Conservation (phyloP, 2,888 invertebrate genomes). For the Eupeodes luniger region DNA sequence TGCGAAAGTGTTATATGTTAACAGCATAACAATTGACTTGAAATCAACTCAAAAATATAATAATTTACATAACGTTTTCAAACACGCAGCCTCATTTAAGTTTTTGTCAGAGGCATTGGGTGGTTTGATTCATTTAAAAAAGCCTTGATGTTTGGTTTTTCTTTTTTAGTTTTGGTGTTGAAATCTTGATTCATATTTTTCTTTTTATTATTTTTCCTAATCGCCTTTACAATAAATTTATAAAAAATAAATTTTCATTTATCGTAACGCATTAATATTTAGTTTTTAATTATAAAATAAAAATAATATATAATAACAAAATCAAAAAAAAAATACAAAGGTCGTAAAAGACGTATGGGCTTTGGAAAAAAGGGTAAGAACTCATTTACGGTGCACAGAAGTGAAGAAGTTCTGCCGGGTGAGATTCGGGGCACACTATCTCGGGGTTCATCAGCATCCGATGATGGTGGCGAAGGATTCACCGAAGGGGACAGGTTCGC, state of each 20-base stretch:
- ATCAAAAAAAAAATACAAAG: conserved; percentile 84
- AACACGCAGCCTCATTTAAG: neutral
- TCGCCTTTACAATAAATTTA: conserved; percentile 19
- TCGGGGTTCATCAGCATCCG: conserved; percentile 96
- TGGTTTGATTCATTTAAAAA: conserved; percentile 8
- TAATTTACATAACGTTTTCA: too few relatives aligned
- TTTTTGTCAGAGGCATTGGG: conserved; percentile 25
- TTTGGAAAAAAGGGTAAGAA: conserved; percentile 97
- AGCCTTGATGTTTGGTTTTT: conserved; percentile 2
- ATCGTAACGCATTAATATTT: conserved; percentile 24
- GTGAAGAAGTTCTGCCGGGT: conserved; percentile 97
- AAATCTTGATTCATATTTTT: conserved; percentile 72
- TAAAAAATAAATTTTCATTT: conserved; percentile 65
- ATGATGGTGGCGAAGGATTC: conserved; percentile 95
- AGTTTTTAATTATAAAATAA: conserved; percentile 48
- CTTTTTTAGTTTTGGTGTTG: conserved; percentile 40
- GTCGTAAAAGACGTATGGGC: conserved; percentile 97
- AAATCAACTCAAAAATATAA: too few relatives aligned
- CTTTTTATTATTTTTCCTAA: conserved; percentile 36
- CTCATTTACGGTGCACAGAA: conserved; percentile 98
- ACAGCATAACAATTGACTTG: too few relatives aligned
- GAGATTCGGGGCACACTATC: conserved; percentile 87
- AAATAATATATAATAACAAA: conserved; percentile 77
- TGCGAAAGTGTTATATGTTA: too few relatives aligned
- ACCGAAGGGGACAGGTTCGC: conserved; percentile 93